Percentiles rank a stretch among this genome's conserved stretches.
phyloP scores from a whole-genome alignment of 2,888 invertebrate species.

The Oscheius sp. region DNA sequence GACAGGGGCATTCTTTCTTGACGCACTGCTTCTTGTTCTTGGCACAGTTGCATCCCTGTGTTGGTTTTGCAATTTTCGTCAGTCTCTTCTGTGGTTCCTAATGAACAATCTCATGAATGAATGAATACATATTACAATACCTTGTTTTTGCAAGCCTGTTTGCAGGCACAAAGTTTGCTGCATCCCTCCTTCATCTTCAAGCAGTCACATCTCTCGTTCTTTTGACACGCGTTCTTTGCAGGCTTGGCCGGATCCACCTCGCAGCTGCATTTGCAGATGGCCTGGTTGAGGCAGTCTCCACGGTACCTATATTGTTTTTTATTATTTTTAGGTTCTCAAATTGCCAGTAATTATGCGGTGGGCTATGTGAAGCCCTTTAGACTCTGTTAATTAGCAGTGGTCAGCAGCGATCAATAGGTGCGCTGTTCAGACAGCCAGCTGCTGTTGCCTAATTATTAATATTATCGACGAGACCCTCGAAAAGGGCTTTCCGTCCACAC shows the following conservation, averaged over 20 bases:
- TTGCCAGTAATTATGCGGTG: constrained; percentile 18
- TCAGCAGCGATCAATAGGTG: constrained; percentile 36
- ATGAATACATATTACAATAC: constrained; percentile 24
- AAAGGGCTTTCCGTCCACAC: constrained; percentile 33
- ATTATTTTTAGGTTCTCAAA: constrained; percentile 7
- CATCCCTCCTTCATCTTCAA: constrained; percentile 73
- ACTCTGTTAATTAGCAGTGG: constrained; percentile 35
- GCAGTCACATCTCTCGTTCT: constrained; percentile 73
- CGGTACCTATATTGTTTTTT: constrained; percentile 62
- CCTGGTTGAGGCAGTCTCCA: constrained; percentile 73
- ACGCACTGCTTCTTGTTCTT: constrained; percentile 73
- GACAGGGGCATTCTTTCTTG: constrained; percentile 73
- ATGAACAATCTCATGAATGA: constrained; percentile 1
- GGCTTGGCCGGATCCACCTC: constrained; percentile 73
- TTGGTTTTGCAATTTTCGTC: constrained; percentile 69
- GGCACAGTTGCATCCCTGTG: constrained; percentile 71
- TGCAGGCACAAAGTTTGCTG: constrained; percentile 72
- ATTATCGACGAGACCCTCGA: constrained; percentile 35
- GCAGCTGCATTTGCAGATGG: constrained; percentile 73
- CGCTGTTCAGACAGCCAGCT: constrained; percentile 37
- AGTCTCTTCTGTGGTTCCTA: constrained; percentile 71
- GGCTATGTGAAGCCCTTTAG: constrained; percentile 16
- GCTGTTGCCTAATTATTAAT: constrained; percentile 39
- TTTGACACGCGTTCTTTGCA: constrained; percentile 72
- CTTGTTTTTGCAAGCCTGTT: constrained; percentile 73